These are phyloP conservation scores for Jordanella pulchra DNA, from an alignment of 2,797 vertebrate species.

Conservation along the genomic window DNA sequence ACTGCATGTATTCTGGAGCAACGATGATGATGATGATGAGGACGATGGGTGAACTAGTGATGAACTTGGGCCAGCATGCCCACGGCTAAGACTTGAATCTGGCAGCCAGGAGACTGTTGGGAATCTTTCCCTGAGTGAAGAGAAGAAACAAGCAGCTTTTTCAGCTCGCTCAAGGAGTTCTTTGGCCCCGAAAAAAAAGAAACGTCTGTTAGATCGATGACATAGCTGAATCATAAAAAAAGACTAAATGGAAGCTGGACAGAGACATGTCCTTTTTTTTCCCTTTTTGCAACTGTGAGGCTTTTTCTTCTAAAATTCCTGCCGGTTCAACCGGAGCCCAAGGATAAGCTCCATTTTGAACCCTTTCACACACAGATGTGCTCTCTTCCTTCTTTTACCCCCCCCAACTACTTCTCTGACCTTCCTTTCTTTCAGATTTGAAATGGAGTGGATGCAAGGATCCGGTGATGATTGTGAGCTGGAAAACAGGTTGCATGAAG, in stretches of 20 bases:
- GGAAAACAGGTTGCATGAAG: conserved; percentile 45
- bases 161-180: conserved; percentile 37
- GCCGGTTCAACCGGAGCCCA: conserved; percentile 34
- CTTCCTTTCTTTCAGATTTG: conserved; percentile 27
- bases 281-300: conserved; percentile 12
- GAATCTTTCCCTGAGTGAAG: conserved; percentile 48
- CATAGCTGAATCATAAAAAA: conserved; percentile 50
- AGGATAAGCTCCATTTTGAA: conserved; percentile 60
- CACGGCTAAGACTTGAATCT: conserved; percentile 55
- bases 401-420: conserved; percentile 34
- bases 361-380: conserved; percentile 71
- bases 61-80: conserved; percentile 49
- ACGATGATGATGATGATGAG: conserved; percentile 52
- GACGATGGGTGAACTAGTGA: conserved; percentile 35
- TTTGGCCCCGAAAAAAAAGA: conserved; percentile 59
- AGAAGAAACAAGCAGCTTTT: conserved; percentile 17
- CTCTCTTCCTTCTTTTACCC: conserved; percentile 46
- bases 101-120: conserved; percentile 59
- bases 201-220: conserved; percentile 70
- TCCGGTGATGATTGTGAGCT: conserved; percentile 16
- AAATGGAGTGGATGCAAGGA: conserved; percentile 14
- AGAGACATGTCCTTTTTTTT: conserved; percentile 41
- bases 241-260: conserved; percentile 45
- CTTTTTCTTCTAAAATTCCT: conserved; percentile 34
- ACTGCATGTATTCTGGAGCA: conserved; percentile 15